Base-by-base conservation (phyloP, 2,888 invertebrate genomes). In the Cotesia congregata region DNA sequence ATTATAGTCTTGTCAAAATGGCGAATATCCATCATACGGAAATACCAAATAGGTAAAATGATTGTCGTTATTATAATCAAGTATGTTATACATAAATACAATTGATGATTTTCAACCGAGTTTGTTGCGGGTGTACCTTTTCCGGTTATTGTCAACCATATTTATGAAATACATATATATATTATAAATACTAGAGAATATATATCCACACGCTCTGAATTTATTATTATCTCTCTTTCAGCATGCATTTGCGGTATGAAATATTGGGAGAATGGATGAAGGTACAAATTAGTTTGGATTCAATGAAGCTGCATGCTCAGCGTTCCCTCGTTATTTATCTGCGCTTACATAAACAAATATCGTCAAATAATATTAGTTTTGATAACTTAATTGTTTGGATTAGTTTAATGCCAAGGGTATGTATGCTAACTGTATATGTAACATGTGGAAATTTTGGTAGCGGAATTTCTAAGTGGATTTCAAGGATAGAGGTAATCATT, bases 291-390 rank as follows among this genome's bases (percentile, higher is more conserved):
- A 82, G 82, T 79, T 76, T 79, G 72, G 76, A 82, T 82, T 82
- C 80, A 80, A 78, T 80, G 80, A 80, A 80, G 79, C 79, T 79
- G 74, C 78, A 82, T 80, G 79, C 79, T 79, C 77, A 77, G 79
- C 77, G 69, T 76, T 82, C 79, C 77, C 79, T 79, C 77, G 77
- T 78, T 78, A 82, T 80, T 80, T 77, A 77, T 73, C 77, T 79
- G 75, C 76, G 80, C 80, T 82, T 80, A 62, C 71, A 79, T 75
- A 75, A 76, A 79, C 79, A 75, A 81, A 77, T 79, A 20, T 41
- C 7, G 6, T 9, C 20, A 41, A 20, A 30, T 20, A 65, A 30
- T 30, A 17, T 15, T 12, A 15, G 15, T 5, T 15, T 7, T 62
- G 7, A n/a, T 20, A 20, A 20, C 12, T 7, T 50, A 50, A 50